Percentiles rank a stretch among this genome's conserved stretches.
Conservation (phyloP, 2,797 vertebrate species). For the Cynopterus sphinx region DNA sequence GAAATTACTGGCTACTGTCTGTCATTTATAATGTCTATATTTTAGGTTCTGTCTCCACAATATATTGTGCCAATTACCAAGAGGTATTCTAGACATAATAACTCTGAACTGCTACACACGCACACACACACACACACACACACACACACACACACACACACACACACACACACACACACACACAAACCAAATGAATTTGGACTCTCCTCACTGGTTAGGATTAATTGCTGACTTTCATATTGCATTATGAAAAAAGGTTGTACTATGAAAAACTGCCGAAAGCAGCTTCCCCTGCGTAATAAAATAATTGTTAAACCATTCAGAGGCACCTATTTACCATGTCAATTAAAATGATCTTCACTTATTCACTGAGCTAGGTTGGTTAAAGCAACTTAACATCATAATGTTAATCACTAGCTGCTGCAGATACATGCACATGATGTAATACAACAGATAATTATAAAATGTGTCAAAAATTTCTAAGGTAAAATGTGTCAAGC, state of each 20-base stretch:
- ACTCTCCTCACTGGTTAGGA: background rate
- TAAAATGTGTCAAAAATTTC: background rate
- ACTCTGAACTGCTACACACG: background rate
- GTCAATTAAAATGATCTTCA: background rate
- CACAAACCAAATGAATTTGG: background rate
- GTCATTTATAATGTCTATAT: background rate
- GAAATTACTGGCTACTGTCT: background rate
- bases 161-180: too few species aligned
- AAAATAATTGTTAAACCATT: background rate
- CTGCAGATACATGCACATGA: background rate
- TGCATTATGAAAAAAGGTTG: background rate
- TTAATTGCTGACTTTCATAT: background rate
- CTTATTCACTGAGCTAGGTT: background rate
- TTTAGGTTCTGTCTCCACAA: background rate
- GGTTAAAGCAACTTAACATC: background rate
- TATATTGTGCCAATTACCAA: background rate
- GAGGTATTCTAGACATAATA: background rate
- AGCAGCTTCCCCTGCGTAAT: background rate
- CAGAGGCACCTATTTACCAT: background rate
- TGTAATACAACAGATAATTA: background rate
- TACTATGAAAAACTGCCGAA: background rate
- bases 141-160: background rate
- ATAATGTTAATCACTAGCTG: background rate
- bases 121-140: background rate
- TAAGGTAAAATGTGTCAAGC: background rate